Evolutionary conservation across 1,140 invertebrate species (phyloP).

Genomic region (Caenorhabditis remanei): DNA sequence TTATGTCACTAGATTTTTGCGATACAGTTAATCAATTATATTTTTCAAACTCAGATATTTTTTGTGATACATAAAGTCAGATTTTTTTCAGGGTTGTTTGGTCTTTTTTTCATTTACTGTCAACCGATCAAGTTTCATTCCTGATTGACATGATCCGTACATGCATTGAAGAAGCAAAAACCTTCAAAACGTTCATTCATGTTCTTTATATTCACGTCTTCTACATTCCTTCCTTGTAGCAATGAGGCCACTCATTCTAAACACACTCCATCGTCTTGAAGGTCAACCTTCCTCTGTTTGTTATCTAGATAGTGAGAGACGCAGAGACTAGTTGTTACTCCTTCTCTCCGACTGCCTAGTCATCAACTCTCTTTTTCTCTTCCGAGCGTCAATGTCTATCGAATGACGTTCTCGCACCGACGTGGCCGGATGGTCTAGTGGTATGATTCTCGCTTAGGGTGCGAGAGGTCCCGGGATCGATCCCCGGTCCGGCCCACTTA

Average conservation of each 20-base stretch:
- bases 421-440: slow-evolving; percentile 71
- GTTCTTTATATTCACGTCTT: too few relatives aligned
- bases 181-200: too few relatives aligned
- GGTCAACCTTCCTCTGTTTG: neutral
- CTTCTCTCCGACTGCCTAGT: neutral
- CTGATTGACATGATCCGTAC: too few relatives aligned
- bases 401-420: neutral
- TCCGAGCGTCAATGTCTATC: neutral
- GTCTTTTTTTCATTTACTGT: too few relatives aligned
- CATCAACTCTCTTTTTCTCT: neutral
- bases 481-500: slow-evolving; percentile 58
- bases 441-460: slow-evolving; percentile 75
- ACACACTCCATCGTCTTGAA: neutral
- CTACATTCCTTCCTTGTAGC: neutral
- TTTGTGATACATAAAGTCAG: too few relatives aligned
- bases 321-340: neutral
- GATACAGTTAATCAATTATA: too few relatives aligned
- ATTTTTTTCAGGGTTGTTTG: too few relatives aligned
- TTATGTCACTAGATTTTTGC: too few relatives aligned
- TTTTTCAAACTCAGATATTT: too few relatives aligned
- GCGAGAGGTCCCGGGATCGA: slow-evolving; percentile 72
- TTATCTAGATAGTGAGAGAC: neutral
- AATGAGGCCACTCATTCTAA: neutral
- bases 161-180: too few relatives aligned
- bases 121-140: too few relatives aligned